These are phyloP conservation scores for Physella acuta DNA, from an alignment of 1,140 invertebrate species.

Conservation along the genomic window DNA sequence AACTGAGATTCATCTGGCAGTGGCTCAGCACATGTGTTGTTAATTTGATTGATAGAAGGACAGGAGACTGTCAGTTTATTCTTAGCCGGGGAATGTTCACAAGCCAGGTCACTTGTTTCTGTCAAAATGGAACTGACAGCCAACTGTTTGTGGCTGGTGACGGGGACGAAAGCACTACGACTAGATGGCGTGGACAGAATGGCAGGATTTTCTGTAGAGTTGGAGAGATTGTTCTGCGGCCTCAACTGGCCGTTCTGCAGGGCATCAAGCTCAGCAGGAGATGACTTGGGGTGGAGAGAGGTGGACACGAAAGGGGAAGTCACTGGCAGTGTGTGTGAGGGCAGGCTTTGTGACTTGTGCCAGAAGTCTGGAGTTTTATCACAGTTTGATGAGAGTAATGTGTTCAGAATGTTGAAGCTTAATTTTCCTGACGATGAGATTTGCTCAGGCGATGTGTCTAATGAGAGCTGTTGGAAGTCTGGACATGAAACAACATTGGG, in stretches of 20 bases:
- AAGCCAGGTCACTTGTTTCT: no score
- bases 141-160: conserved; percentile 29
- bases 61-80: no score
- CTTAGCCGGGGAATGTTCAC: no score
- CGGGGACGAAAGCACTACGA: conserved; percentile 42
- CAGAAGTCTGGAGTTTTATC: not conserved
- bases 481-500: conserved; percentile 4
- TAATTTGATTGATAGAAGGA: no score
- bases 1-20: not conserved
- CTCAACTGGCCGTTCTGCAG: not conserved
- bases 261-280: not conserved
- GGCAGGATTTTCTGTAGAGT: conserved; percentile 2
- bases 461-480: conserved; percentile 9
- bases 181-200: conserved; percentile 22
- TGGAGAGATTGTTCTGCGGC: not conserved
- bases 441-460: no score
- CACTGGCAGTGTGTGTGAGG: not conserved
- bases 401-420: conserved; percentile 10
- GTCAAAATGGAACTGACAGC: no score
- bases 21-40: not conserved
- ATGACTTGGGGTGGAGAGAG: not conserved
- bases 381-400: conserved; percentile 4
- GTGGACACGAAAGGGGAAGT: not conserved
- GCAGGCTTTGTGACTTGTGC: no score
- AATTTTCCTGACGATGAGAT: not conserved